These are phyloP conservation scores for Ariopsis seemanni DNA, from an alignment of 2,113 vertebrate genomes.

Conservation along the genomic window DNA sequence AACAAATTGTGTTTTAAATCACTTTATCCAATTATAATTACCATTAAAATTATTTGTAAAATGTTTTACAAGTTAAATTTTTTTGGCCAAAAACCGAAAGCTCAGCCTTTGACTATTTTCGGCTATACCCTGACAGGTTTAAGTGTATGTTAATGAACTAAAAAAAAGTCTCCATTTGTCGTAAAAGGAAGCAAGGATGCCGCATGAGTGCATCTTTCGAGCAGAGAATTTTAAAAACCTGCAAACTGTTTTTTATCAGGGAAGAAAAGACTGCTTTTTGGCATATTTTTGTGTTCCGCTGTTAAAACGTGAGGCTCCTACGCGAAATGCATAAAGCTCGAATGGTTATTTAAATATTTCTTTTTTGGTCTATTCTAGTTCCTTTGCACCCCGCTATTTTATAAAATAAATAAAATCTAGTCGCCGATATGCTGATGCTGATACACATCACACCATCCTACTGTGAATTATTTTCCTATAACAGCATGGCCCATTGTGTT, in stretches of 20 bases:
- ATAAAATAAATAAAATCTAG: neutral
- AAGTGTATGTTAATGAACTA: neutral
- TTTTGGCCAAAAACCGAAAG: neutral
- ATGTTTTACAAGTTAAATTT: neutral
- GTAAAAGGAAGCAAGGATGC: neutral
- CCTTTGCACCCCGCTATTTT: neutral
- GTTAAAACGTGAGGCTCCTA: neutral
- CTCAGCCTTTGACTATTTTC: neutral
- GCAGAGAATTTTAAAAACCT: neutral
- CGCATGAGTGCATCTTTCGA: too few species aligned
- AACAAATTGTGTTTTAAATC: neutral
- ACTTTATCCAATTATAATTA: neutral
- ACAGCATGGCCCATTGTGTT: neutral
- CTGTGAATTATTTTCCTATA: neutral
- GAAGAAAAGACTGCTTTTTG: neutral
- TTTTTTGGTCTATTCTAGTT: neutral
- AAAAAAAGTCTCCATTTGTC: neutral
- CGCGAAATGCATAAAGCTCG: neutral
- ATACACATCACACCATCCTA: neutral
- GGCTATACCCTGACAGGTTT: neutral
- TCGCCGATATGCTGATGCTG: neutral
- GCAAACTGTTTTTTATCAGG: neutral
- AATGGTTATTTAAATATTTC: neutral
- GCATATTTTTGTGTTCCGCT: neutral
- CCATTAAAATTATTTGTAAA: neutral